Percentiles rank a stretch among this genome's conserved stretches.
Conservation (phyloP, 2,797 vertebrate genomes). For the Lepus oiostolus region DNA sequence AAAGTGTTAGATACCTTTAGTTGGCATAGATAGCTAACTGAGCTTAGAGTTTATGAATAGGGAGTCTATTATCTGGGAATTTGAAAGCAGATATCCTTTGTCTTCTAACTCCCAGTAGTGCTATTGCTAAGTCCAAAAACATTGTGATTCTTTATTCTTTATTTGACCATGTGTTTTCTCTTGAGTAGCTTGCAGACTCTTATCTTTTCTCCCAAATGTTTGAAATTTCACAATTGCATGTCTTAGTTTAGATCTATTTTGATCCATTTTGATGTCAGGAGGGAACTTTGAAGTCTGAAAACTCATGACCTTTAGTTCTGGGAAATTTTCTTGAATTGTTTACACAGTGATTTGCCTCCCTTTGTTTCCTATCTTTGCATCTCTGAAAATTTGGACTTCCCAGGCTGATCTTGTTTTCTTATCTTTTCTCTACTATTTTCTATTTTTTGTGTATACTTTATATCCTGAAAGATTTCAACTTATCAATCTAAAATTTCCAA, state of each 20-base stretch:
- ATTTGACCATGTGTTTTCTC: conserved; percentile 14
- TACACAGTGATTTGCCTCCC: not conserved
- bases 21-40: not conserved
- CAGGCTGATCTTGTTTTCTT: conserved; percentile 7
- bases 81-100: conserved; percentile 26
- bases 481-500: conserved; percentile 45
- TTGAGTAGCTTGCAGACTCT: not conserved
- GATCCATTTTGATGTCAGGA: conserved; percentile 23
- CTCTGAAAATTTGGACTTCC: conserved; percentile 8
- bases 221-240: conserved; percentile 8
- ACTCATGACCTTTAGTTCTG: conserved; percentile 38
- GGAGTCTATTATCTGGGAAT: not conserved
- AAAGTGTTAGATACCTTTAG: not conserved
- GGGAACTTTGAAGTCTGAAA: conserved; percentile 28
- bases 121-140: not conserved
- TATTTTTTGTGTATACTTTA: not conserved
- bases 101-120: not conserved
- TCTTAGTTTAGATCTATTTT: conserved; percentile 46
- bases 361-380: conserved; percentile 30
- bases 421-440: conserved; percentile 37
- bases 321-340: conserved; percentile 55
- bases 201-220: conserved; percentile 12
- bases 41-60: conserved; percentile 1
- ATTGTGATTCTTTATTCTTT: conserved; percentile 38
- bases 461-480: conserved; percentile 1